phyloP scores from a whole-genome alignment of 1,140 invertebrate species.

The Neodiprion lecontei region DNA sequence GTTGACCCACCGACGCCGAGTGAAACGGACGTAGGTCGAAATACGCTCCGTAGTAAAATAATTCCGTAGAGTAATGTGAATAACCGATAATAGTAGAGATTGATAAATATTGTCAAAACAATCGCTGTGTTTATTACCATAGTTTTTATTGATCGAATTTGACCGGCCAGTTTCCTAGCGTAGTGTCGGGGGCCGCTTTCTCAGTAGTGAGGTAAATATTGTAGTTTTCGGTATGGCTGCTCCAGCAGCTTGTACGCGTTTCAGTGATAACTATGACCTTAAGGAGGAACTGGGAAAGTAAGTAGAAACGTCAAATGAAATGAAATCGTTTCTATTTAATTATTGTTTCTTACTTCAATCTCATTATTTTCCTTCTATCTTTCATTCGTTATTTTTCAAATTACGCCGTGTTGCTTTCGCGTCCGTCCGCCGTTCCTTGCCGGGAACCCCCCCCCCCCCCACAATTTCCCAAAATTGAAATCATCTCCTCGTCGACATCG shows the following conservation, averaged over 20 bases:
- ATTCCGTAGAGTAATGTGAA: background rate
- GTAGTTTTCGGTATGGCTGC: conserved; percentile 65
- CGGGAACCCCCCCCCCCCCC: too few relatives aligned
- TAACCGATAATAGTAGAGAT: background rate
- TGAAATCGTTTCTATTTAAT: conserved; percentile 8
- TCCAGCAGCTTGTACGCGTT: conserved; percentile 82
- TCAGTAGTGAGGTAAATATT: conserved; percentile 11
- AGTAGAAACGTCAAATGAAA: conserved; percentile 62
- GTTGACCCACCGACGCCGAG: conserved; percentile 58
- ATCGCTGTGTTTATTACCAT: background rate
- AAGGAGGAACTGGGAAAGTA: conserved; percentile 99
- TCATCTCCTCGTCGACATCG: conserved; percentile 14
- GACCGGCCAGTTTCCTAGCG: conserved; percentile 51
- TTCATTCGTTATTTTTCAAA: conserved; percentile 16
- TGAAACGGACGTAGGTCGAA: conserved; percentile 40
- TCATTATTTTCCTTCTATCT: conserved; percentile 22
- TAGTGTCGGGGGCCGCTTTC: conserved; percentile 3
- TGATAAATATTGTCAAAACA: background rate
- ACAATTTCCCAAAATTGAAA: conserved; percentile 8
- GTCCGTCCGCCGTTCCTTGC: too few relatives aligned
- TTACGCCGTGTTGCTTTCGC: background rate
- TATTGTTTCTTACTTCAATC: conserved; percentile 6
- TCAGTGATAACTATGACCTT: conserved; percentile 99
- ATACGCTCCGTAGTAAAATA: background rate
- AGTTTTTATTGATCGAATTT: conserved; percentile 58